Evolutionary conservation across 2,888 invertebrate genomes (phyloP), one percentile per base, ranked within the genome.

Genomic region (Trissolcus japonicus): DNA sequence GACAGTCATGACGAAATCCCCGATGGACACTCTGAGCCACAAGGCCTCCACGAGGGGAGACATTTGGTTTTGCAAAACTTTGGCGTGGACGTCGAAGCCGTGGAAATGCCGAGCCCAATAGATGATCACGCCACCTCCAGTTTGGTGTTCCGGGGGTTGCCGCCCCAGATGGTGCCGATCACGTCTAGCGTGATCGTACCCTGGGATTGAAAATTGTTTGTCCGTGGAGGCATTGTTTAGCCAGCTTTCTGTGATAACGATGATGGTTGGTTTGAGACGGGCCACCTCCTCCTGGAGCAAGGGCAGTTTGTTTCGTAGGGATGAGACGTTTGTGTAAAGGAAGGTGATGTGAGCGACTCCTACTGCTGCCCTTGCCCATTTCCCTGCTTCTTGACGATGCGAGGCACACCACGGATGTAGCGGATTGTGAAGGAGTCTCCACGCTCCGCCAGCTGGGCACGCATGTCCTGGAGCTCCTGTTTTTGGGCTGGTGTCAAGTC

Each of bases 171-270:
- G 4, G 25, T 6, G 4, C 6, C 54, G 54, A 14, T 54, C 54
- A 4, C 25, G 1, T 13, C 25, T 25, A n/a, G 4, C 1, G 14
- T 25, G 4, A 1, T 2, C 11, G 25, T 54, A 54, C 9, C 54
- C 54, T 21, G 54, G 54, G 19, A 54, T 29, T 4, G 21, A 25
- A 1, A 54, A 25, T 7, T 14, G 1, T 11, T 13, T 11, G 7
- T 54, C 25, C 13, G 54, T 14, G 11, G 25, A 25, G 7, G 14
- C 14, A 1, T 4, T 14, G 25, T 54, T 19, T 25, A 54, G 54
- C 54, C 54, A 54, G 11, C 7, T 54, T 14, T 54, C 54, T 9
- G 54, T 54, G 1, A 54, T 29, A n/a, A 29, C 14, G 7, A 54
- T 29, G 14, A 54, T 21, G n/a, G 54, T 54, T 6, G 54, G 54